These are phyloP conservation scores for Limnephilus marmoratus DNA, from an alignment of 2,888 invertebrate genomes.

Conservation along the genomic window DNA sequence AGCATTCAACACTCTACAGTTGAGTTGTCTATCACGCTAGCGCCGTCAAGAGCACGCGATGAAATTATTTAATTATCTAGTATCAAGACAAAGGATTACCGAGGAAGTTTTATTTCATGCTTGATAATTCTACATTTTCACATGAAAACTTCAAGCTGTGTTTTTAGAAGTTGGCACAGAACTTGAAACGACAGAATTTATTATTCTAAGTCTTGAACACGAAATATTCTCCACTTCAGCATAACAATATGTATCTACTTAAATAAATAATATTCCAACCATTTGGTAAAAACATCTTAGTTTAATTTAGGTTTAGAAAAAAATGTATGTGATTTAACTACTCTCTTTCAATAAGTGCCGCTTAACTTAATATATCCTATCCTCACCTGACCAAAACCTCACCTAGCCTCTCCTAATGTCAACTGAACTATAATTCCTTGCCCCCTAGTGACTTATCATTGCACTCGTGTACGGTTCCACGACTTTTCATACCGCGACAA, in stretches of 20 bases:
- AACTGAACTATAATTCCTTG: no score
- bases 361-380: no score
- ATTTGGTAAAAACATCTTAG: no score
- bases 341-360: no score
- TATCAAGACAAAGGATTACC: neutral
- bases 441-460: no score
- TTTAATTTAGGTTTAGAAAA: no score
- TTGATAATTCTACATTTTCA: neutral
- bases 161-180: neutral
- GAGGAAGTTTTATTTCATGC: neutral
- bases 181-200: neutral
- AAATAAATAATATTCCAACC: neutral
- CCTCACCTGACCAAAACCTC: no score
- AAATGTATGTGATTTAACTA: no score
- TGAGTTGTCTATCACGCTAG: neutral
- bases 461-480: no score
- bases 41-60: slow-evolving; percentile 42
- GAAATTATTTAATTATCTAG: slow-evolving; percentile 50
- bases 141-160: neutral
- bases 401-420: no score
- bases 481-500: no score
- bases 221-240: neutral
- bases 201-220: neutral
- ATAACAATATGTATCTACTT: neutral
- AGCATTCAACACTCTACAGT: neutral